Base-by-base conservation (phyloP, 2,888 invertebrate genomes). In the Thymelicus sylvestris region DNA sequence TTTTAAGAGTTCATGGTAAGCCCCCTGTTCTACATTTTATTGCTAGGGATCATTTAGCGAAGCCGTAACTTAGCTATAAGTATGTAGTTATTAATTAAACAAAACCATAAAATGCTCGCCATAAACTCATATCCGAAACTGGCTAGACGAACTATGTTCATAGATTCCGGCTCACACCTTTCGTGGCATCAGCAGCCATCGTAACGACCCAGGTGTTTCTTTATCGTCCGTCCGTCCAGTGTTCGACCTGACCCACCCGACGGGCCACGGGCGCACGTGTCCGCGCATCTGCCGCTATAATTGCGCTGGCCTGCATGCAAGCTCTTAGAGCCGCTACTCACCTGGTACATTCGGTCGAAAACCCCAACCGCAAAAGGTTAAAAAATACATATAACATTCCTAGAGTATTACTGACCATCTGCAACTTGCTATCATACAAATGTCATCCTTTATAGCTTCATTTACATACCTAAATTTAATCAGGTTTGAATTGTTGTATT, bases 231-330 rank as follows among this genome's bases (percentile, higher is more conserved):
- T 48, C 31, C 70, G 65, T 59, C 48, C 39, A 57, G 59, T 31
- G 59, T 69, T 47, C 48, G 70, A 66, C 76, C 76, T 75, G 76
- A 78, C 75, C 78, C 76, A 75, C 74, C 73, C 74, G 75, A 75
- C 73, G 57, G 59, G 61, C 74, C 74, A 75, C 73, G 59, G 59
- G 59, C 79, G 86, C 89, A 86, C 92, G 90, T 87, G 91, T 83
- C 80, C 61, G 39, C 78, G 78, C 90, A 91, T 89, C 92, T 91
- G 92, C 86, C 81, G 74, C 74, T 77, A 83, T 88, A 83, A 86
- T 74, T 79, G 79, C 72, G 62, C 67, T 78, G 86, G 85, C 85
- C 86, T 86, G 85, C 70, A 50, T 78, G 75, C 74, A 66, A 73
- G 61, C 74, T 73, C 75, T 52, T 67, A 70, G 50, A 68, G 74